Conservation (phyloP, 2,888 invertebrate species). For the Dysmachus trigonus region DNA sequence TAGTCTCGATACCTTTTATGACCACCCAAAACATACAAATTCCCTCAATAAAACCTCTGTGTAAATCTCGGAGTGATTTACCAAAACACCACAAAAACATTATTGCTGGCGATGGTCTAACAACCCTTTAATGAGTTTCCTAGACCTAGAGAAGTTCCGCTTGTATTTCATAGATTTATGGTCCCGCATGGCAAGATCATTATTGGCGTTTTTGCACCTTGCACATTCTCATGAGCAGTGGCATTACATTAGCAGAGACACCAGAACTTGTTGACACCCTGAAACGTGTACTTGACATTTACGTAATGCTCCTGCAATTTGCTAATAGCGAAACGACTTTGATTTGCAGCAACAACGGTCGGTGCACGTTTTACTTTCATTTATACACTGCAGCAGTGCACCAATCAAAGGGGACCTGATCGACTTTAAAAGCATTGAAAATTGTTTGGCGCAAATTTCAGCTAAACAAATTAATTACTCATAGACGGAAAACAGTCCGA, state of each 20-base stretch:
- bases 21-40: neutral
- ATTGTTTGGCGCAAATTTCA: neutral
- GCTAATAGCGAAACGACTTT: conserved; percentile 27
- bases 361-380: conserved; percentile 25
- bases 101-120: neutral
- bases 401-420: neutral
- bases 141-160: neutral
- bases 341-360: neutral
- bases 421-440: neutral
- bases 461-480: neutral
- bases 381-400: neutral
- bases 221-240: neutral
- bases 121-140: neutral
- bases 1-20: neutral
- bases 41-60: neutral
- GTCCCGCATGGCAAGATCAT: neutral
- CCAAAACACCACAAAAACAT: neutral
- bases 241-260: conserved; percentile 1
- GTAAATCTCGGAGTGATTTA: neutral
- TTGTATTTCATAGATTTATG: neutral
- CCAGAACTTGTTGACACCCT: conserved; percentile 41
- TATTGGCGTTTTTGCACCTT: neutral
- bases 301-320: conserved; percentile 44
- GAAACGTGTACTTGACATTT: conserved; percentile 48
- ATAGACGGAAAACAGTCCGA: neutral